Percentiles rank a stretch among this genome's conserved stretches.
phyloP scores from a whole-genome alignment of 2,888 invertebrate species.

The Spatulosminthurus flaviceps region DNA sequence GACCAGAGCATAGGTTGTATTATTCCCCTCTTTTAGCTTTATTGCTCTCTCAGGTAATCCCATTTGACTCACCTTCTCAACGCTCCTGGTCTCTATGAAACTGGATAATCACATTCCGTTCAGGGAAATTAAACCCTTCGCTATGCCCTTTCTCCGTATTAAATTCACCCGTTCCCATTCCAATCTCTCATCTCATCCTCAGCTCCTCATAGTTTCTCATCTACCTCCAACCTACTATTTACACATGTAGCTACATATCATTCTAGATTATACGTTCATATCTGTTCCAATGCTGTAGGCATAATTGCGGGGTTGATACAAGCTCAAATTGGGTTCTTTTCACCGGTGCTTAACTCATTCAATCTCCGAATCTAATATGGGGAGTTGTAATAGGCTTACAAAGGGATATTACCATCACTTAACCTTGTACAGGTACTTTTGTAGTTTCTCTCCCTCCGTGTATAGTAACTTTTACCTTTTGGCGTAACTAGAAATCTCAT shows the following conservation, averaged over 20 bases:
- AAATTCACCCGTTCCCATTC: neutral
- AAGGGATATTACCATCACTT: no score
- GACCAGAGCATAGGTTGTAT: neutral
- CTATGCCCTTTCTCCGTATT: neutral
- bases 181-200: neutral
- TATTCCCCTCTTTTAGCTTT: conserved; percentile 34
- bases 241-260: neutral
- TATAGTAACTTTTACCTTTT: no score
- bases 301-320: no score
- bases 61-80: conserved; percentile 49
- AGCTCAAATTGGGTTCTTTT: no score
- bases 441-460: no score
- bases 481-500: no score
- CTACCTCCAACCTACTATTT: neutral
- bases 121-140: conserved; percentile 42
- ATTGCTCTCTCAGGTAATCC: conserved; percentile 49
- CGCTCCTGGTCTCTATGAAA: conserved; percentile 43
- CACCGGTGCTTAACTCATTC: no score
- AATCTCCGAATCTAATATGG: no score
- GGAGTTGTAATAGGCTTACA: no score
- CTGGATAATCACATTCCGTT: conserved; percentile 49
- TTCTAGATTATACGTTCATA: no score
- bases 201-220: neutral
- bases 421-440: no score
- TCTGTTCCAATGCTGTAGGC: no score